Percentiles rank a stretch among this genome's conserved stretches.
Conservation (phyloP, 2,888 invertebrate species). For the Lasioglossum lativentre region DNA sequence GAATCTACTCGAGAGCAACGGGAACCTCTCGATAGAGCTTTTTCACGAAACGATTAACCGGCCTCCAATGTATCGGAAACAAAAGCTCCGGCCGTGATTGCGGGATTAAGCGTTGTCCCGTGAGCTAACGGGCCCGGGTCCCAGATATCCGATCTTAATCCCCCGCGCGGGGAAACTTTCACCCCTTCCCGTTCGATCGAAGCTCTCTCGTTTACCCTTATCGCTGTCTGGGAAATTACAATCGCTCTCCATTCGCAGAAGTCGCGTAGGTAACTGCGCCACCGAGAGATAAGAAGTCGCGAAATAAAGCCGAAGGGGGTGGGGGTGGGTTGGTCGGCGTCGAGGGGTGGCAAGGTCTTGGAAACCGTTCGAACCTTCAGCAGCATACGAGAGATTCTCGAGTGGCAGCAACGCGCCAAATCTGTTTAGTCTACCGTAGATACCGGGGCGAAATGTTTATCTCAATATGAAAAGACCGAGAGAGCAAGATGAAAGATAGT, state of each 20-base stretch:
- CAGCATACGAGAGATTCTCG: not conserved
- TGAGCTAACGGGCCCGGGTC: constrained; percentile 43
- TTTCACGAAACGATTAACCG: constrained; percentile 46
- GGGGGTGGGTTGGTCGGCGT: too few species aligned
- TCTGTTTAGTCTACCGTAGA: constrained; percentile 2
- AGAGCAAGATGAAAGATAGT: not conserved
- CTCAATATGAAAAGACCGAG: not conserved
- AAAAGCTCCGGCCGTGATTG: constrained; percentile 52
- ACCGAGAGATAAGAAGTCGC: constrained; percentile 46
- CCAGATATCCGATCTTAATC: constrained; percentile 67
- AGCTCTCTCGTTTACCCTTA: constrained; percentile 55
- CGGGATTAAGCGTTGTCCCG: constrained; percentile 69
- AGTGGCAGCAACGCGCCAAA: not conserved
- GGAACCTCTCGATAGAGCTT: not conserved
- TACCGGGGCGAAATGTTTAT: not conserved
- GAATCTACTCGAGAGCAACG: not conserved
- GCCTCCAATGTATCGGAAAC: constrained; percentile 34
- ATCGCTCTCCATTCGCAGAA: constrained; percentile 47
- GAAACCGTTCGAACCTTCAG: not conserved
- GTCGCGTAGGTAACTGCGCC: constrained; percentile 52
- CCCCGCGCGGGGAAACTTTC: constrained; percentile 52
- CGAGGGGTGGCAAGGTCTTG: not conserved
- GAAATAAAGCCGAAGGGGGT: constrained; percentile 11
- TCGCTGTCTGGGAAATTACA: constrained; percentile 55
- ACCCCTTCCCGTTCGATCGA: not conserved